Conservation (phyloP, 2,888 invertebrate genomes). For the Drosophila infuscata region DNA sequence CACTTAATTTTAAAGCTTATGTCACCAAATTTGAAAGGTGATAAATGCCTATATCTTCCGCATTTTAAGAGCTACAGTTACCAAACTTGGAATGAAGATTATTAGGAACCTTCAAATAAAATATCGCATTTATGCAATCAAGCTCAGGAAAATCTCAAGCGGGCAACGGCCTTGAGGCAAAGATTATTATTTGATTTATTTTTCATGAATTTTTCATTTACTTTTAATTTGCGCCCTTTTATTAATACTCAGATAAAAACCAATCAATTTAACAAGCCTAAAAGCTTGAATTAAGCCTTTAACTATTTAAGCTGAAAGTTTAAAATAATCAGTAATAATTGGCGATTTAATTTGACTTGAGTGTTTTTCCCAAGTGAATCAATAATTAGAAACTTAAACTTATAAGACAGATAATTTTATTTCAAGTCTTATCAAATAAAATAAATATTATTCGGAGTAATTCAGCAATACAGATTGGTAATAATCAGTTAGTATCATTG, state of each 20-base stretch:
- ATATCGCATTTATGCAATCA: slow-evolving; percentile 25
- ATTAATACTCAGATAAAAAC: not conserved
- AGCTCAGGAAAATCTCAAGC: not conserved
- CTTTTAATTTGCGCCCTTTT: not conserved
- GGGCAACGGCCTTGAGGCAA: not conserved
- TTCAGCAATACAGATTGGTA: not conserved
- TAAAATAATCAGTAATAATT: not conserved
- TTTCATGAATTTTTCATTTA: not conserved
- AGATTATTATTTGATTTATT: not conserved
- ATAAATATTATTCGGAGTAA: not conserved
- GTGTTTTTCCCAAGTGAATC: not conserved
- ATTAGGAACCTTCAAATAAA: slow-evolving; percentile 39
- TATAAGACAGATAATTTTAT: not conserved
- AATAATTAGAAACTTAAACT: not conserved
- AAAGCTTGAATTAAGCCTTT: not conserved
- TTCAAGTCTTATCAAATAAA: not conserved
- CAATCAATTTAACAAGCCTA: not conserved
- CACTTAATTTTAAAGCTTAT: too few species aligned
- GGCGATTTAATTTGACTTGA: not conserved
- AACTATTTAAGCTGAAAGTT: not conserved
- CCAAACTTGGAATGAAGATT: too few species aligned
- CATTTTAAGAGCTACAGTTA: too few species aligned
- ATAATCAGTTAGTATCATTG: slow-evolving; percentile 19
- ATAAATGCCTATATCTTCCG: too few species aligned
- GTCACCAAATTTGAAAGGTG: too few species aligned